These are phyloP conservation scores for Indri indri DNA, from an alignment of 2,113 vertebrate species.

Conservation along the genomic window DNA sequence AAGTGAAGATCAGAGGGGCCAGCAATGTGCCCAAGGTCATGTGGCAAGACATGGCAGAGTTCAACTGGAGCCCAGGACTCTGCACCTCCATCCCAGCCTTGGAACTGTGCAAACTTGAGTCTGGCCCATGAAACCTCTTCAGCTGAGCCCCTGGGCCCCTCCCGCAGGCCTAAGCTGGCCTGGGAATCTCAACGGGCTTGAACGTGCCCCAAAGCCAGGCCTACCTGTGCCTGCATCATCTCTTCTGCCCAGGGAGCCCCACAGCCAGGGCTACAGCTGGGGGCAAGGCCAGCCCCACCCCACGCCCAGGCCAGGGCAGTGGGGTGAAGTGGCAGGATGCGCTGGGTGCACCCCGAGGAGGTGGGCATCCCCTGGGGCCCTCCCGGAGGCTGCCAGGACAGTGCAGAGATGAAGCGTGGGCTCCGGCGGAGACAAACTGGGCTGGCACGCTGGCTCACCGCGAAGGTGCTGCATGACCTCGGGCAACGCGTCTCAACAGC, in stretches of 20 bases:
- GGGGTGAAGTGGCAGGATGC: no score
- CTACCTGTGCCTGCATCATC: fast-evolving
- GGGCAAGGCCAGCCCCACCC: background rate
- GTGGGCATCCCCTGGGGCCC: background rate
- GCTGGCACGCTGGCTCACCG: background rate
- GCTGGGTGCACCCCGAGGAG: background rate
- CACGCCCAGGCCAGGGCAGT: background rate
- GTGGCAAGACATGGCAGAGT: background rate
- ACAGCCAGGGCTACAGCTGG: fast-evolving
- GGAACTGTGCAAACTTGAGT: background rate
- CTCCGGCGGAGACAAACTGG: fast-evolving
- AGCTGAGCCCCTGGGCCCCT: background rate
- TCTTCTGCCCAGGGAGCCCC: background rate
- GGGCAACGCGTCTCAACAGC: background rate
- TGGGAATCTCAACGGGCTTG: background rate
- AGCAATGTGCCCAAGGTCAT: background rate
- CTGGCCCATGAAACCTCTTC: background rate
- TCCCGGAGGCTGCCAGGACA: fast-evolving
- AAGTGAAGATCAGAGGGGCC: background rate
- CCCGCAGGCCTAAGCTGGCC: fast-evolving
- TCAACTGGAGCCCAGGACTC: background rate
- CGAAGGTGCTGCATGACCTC: fast-evolving
- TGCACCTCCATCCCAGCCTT: background rate
- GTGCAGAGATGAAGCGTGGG: background rate
- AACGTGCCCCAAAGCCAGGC: background rate